Conservation (phyloP, 2,797 vertebrate species). For the Urosaurus nigricauda region DNA sequence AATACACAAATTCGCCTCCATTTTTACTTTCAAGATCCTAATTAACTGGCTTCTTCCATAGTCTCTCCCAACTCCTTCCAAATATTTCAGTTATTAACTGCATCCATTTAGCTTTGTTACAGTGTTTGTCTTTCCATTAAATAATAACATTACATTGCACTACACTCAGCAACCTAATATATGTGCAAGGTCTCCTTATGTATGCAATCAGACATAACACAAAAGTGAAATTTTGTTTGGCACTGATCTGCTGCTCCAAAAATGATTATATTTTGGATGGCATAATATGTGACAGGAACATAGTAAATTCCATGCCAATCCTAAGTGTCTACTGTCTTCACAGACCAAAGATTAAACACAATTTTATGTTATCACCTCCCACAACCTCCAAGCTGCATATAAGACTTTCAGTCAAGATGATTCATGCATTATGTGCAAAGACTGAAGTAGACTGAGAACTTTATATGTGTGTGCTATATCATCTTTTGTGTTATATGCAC, state of each 20-base stretch:
- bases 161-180: background rate
- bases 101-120: background rate
- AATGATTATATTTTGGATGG: background rate
- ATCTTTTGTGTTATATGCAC: conserved; percentile 26
- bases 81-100: background rate
- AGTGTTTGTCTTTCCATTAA: background rate
- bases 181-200: background rate
- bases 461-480: background rate
- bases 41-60: background rate
- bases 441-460: background rate
- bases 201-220: background rate
- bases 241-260: background rate
- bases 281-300: background rate
- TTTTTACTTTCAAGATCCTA: background rate
- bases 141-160: background rate
- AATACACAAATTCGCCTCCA: background rate
- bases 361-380: background rate
- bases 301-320: background rate
- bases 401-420: background rate
- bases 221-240: background rate
- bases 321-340: background rate
- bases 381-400: background rate
- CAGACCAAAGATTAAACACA: background rate
- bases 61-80: background rate
- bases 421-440: background rate